A percentile compares a stretch with the other conserved stretches of the same genome.
Conservation (phyloP, 2,888 invertebrate genomes). For the Ormyrus rosae region DNA sequence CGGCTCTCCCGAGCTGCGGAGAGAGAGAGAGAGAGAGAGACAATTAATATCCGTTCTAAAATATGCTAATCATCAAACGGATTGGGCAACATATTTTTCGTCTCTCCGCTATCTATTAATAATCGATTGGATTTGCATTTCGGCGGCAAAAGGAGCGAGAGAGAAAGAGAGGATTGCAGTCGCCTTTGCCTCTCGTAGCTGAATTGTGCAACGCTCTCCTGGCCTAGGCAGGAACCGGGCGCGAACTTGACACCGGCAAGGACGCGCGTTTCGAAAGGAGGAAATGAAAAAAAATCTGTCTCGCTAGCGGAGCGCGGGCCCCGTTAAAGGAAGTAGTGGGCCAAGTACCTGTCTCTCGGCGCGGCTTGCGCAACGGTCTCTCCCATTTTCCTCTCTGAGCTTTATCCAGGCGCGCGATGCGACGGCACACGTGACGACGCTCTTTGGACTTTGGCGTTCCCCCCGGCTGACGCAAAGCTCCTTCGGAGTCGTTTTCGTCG, state of each 20-base stretch:
- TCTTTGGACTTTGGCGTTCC: conserved; percentile 18
- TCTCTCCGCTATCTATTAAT: neutral
- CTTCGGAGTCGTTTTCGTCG: conserved; percentile 21
- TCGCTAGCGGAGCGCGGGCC: conserved; percentile 49
- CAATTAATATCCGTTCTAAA: neutral
- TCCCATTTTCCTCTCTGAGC: neutral
- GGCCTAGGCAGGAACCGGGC: conserved; percentile 30
- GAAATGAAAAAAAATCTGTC: conserved; percentile 68
- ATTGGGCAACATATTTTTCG: neutral
- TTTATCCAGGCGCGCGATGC: conserved; percentile 31
- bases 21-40: neutral
- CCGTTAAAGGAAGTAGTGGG: conserved; percentile 70
- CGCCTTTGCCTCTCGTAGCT: neutral
- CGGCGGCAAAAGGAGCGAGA: neutral
- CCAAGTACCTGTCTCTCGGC: neutral
- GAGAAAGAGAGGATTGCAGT: neutral
- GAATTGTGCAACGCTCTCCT: conserved; percentile 38
- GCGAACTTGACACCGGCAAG: conserved; percentile 75
- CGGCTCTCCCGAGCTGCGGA: neutral
- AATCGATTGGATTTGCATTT: conserved; percentile 6
- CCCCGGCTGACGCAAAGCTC: conserved; percentile 7
- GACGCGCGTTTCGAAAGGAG: conserved; percentile 75
- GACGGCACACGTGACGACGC: conserved; percentile 34
- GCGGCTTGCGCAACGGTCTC: conserved; percentile 32
- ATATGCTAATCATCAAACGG: neutral